Evolutionary conservation across 1,140 invertebrate genomes (phyloP).

Genomic region (Teleogryllus occipitalis): DNA sequence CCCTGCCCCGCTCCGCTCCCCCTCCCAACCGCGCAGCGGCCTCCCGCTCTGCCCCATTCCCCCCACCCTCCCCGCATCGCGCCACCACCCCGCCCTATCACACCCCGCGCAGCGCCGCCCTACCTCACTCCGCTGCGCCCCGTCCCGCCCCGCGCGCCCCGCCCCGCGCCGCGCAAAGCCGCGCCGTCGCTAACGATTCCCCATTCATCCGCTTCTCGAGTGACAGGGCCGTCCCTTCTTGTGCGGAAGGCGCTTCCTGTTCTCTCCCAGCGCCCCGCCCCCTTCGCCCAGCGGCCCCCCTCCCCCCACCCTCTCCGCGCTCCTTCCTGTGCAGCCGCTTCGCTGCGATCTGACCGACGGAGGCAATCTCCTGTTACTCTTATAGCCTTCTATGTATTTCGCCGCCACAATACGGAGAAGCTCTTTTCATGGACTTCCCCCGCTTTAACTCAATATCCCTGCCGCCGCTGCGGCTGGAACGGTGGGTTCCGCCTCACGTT

Average conservation of each 20-base stretch:
- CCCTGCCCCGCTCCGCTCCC: too few relatives aligned
- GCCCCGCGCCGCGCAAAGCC: too few relatives aligned
- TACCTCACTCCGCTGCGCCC: neutral
- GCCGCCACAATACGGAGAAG: neutral
- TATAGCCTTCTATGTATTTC: conserved; percentile 5
- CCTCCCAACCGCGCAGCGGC: too few relatives aligned
- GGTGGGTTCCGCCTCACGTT: neutral
- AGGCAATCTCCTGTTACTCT: neutral
- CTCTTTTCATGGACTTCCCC: neutral
- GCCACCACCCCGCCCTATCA: too few relatives aligned
- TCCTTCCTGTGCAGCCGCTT: neutral
- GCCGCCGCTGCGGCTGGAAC: neutral
- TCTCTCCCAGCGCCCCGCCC: neutral
- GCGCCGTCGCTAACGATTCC: neutral
- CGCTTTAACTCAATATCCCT: neutral
- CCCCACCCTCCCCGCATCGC: too few relatives aligned
- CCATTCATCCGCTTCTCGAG: neutral
- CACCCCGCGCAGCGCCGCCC: too few relatives aligned
- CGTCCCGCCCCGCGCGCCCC: neutral
- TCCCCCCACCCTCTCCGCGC: too few relatives aligned
- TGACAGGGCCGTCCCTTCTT: neutral
- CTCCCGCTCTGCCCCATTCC: too few relatives aligned
- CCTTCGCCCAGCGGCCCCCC: neutral
- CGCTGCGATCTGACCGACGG: neutral
- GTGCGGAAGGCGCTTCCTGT: neutral